Percentiles rank a stretch among this genome's conserved stretches.
Conservation (phyloP, 1,140 invertebrate species). For the Philotrypesis tridentata region DNA sequence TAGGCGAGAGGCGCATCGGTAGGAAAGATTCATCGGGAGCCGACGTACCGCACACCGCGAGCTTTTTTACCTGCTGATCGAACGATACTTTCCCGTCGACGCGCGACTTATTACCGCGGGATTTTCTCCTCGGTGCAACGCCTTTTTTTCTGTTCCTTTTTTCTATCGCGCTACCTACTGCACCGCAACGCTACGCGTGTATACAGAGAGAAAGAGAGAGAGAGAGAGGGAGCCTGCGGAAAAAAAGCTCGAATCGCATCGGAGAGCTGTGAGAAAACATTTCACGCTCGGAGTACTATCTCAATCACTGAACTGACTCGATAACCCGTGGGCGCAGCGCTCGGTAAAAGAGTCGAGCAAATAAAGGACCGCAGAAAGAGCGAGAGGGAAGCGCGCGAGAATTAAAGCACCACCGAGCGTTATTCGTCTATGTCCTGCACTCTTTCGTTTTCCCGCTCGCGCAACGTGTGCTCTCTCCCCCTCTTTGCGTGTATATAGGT, state of each 20-base stretch:
- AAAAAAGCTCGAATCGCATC: too few species aligned
- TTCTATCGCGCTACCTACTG: too few species aligned
- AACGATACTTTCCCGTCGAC: background rate
- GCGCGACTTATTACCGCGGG: background rate
- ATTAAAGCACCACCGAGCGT: constrained; percentile 16
- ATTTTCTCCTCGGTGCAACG: too few species aligned
- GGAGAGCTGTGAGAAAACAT: constrained; percentile 22
- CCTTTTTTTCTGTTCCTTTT: too few species aligned
- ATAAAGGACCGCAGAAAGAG: constrained; percentile 15
- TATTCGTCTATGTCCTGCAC: constrained; percentile 35
- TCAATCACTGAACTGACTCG: constrained; percentile 31
- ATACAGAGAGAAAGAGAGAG: background rate
- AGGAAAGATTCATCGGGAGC: constrained; percentile 33
- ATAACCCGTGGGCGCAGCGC: background rate
- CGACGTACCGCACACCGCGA: background rate
- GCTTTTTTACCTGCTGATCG: background rate
- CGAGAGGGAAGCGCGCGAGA: constrained; percentile 53
- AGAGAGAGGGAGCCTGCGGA: too few species aligned
- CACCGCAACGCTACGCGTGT: too few species aligned
- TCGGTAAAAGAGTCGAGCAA: constrained; percentile 25
- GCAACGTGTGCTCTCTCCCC: too few species aligned
- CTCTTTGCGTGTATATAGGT: too few species aligned
- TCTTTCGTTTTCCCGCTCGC: constrained; percentile 17
- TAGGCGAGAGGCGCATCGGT: background rate
- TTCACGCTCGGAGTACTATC: constrained; percentile 31